Conservation (phyloP, 2,888 invertebrate species). For the Pristionchus entomophagus region DNA sequence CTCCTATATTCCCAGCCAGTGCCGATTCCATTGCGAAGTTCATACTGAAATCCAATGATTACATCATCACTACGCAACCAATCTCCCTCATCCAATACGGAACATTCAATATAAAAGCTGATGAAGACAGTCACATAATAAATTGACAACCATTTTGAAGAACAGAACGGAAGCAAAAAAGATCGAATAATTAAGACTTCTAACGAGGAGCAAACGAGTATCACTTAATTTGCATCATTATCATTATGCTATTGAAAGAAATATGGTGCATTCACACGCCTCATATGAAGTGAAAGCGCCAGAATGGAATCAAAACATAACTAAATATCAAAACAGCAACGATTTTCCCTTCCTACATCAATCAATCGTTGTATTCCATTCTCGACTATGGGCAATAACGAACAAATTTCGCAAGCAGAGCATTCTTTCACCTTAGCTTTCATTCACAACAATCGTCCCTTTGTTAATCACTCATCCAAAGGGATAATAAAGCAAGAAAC, state of each 20-base stretch:
- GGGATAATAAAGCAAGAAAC: not conserved
- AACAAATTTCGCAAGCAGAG: not conserved
- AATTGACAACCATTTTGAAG: not conserved
- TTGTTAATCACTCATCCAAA: too few relatives aligned
- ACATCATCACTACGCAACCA: not conserved
- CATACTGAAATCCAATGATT: not conserved
- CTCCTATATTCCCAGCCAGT: not conserved
- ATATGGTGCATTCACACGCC: too few relatives aligned
- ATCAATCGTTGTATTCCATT: not conserved
- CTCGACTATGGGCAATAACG: not conserved
- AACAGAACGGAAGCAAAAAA: not conserved
- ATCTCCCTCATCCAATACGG: not conserved
- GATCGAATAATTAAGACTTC: too few relatives aligned
- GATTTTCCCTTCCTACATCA: not conserved
- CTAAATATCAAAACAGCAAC: too few relatives aligned
- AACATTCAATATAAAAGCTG: not conserved
- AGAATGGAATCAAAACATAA: not conserved
- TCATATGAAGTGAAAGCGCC: too few relatives aligned
- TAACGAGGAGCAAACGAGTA: too few relatives aligned
- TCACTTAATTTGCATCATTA: too few relatives aligned
- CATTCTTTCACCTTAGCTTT: not conserved
- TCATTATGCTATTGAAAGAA: too few relatives aligned
- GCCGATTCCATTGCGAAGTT: constrained; percentile 37
- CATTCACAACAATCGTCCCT: too few relatives aligned
- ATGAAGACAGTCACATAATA: not conserved